phyloP scores from a whole-genome alignment of 1,140 invertebrate genomes.

The Dreissena rostriformis region DNA sequence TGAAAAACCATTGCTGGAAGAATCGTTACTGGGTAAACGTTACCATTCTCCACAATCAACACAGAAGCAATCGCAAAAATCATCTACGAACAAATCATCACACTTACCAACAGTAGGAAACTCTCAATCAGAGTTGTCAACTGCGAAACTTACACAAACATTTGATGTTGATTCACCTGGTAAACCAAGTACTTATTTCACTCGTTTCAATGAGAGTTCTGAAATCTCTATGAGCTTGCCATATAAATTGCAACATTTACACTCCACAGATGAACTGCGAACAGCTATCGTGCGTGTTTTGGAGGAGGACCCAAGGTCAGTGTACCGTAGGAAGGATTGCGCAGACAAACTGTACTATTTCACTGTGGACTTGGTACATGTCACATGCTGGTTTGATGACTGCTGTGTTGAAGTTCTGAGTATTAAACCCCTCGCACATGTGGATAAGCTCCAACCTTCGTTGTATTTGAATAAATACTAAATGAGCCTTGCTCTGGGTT shows the following conservation, averaged over 20 bases:
- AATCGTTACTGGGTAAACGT: too few relatives aligned
- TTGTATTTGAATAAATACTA: too few relatives aligned
- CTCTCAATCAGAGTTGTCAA: too few relatives aligned
- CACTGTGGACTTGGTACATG: conserved; percentile 79
- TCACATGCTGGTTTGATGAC: conserved; percentile 82
- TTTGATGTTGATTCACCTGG: too few relatives aligned
- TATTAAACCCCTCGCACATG: conserved; percentile 69
- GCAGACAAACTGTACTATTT: conserved; percentile 81
- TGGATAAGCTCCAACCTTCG: conserved; percentile 19
- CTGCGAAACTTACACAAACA: too few relatives aligned
- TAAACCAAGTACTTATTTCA: conserved; percentile 33
- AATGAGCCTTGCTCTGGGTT: too few relatives aligned
- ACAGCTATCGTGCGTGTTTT: conserved; percentile 84
- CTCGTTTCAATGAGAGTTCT: too few relatives aligned
- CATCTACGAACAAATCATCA: too few relatives aligned
- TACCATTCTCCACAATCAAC: too few relatives aligned
- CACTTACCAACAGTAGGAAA: too few relatives aligned
- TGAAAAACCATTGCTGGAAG: too few relatives aligned
- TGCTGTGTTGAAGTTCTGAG: conserved; percentile 75
- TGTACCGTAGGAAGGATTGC: conserved; percentile 85
- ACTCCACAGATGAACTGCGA: conserved; percentile 74
- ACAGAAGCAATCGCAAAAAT: too few relatives aligned
- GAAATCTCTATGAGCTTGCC: not conserved
- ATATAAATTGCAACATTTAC: conserved; percentile 69
- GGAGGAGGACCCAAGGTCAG: conserved; percentile 91